Base-by-base conservation (phyloP, 2,797 vertebrate genomes). In the Sebastiscus tertius region DNA sequence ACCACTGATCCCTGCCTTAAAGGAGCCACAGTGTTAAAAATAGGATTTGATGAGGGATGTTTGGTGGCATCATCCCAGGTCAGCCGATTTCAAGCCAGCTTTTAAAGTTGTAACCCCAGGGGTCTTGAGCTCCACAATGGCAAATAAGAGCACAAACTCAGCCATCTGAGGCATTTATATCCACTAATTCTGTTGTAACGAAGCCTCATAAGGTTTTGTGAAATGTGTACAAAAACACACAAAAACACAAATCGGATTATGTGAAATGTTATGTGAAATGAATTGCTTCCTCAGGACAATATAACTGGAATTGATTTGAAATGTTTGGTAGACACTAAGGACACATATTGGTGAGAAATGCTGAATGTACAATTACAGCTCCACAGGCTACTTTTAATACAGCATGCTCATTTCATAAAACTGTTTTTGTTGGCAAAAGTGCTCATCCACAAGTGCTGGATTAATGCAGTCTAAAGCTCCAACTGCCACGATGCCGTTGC, bases 31-130 rank as follows among this genome's bases (percentile, higher is more conserved):
- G 61, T 66, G 61, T 78, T 81, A 67, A 69, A 76, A 85, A 79
- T 74, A 78, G 68, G 46, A 74, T 80, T 81, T 79, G 80, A 79
- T 85, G 52, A 67, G 78, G 64, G 63, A 66, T 65, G 58, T 65
- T 82, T 66, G 77, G 63, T 70, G 66, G 73, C 26, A 77, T 61
- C 62, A 68, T 79, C 58, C 67, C 29, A 72, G 77, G 68, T 73
- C 82, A 76, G 59, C 67, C 72, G 58, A 79, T 77, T 75, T 72
- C 66, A 72, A 81, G 63, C 22, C 77, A 78, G 71, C 78, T 63
- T 82, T 79, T 42, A 75, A 62, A 75, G 67, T 33, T 49, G 49
- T 70, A 16, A 62, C 70, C 55, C 31, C 34, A 10, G 61, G 56
- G 60, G 7, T 61, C 69, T 1, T 2, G 12, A 58, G 24, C 46